Base-by-base conservation (phyloP, 2,113 vertebrate species). In the Triplophysa rosa region DNA sequence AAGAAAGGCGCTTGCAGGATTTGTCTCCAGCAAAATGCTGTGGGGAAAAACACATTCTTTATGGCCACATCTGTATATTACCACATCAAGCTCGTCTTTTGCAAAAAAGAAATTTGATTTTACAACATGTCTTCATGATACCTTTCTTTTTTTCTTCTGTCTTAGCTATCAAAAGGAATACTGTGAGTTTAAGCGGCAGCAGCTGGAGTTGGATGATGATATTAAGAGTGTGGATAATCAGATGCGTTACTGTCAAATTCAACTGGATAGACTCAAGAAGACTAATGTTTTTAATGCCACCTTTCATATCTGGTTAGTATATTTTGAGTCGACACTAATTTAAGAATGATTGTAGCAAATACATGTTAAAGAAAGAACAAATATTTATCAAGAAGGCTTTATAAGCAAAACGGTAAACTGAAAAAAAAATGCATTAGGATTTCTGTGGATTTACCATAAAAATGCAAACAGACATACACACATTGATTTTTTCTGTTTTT, bases 261-360 rank as follows among this genome's bases (percentile, higher is more conserved):
- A 99, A 37, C 54, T 99, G 67, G 98, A 99, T 84, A 95, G 96
- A 7, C 82, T 99, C 11, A 98, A 96, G 92, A 99, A 99, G 92
- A 99, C 97, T 82, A 99, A 99, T 0, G 97, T 99, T 84, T 99
- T 99, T 86, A 99, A 99, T 0, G 95, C 96, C 0, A 99, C 97
- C 9, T 99, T 99, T 80, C 98, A 99, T 84, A 99, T 98, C 89
- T 99, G 98, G 98, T 99, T 47, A 19, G 54, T 58, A 19, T 9
- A 58, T n/a, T n/a, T n/a, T 58, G 4, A 45, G 42, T 11, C 8
- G 12, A 2, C 42, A 45, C 5, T 45, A 12, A 54, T 17, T 17
- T 17, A 54, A 16, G 13, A 49, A 16, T 49, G 47, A 49, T 49
- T 11, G 47, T 49, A 13, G 14, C 10, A 13, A 49, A 49, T 49